phyloP scores from a whole-genome alignment of 1,140 invertebrate genomes.

The Cydia splendana region DNA sequence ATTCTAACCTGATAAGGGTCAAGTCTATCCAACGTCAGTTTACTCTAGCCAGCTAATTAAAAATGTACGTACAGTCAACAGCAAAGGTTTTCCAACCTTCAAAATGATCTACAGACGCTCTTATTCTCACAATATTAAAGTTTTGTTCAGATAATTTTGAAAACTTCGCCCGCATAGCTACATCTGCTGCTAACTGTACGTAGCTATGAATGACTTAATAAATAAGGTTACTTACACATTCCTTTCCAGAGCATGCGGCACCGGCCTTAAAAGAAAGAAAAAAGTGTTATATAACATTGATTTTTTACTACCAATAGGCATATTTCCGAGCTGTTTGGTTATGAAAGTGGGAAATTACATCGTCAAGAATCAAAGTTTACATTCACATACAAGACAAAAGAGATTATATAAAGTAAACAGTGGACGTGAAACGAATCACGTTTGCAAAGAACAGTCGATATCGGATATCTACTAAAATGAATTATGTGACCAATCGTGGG shows the following conservation, averaged over 20 bases:
- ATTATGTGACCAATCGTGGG: no score
- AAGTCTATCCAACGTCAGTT: no score
- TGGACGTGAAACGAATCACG: neutral
- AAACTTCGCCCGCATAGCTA: no score
- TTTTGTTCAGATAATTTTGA: no score
- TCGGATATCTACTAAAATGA: no score
- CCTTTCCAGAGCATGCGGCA: slow-evolving; percentile 70
- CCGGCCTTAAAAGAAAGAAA: slow-evolving; percentile 57
- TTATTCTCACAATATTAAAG: no score
- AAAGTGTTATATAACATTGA: slow-evolving; percentile 31
- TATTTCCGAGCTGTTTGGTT: neutral
- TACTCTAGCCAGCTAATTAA: no score
- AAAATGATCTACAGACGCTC: no score
- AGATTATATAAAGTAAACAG: slow-evolving; percentile 1
- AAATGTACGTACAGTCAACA: no score
- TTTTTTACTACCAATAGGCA: neutral
- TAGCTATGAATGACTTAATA: slow-evolving; percentile 10
- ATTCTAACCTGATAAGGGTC: no score
- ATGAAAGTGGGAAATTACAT: neutral
- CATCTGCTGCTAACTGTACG: no score
- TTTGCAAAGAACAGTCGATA: neutral
- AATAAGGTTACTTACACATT: slow-evolving; percentile 65
- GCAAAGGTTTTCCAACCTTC: no score
- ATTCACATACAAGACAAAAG: neutral
- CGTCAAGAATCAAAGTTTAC: neutral